Evolutionary conservation across 2,888 invertebrate genomes (phyloP), one percentile per base, ranked within the genome.

Genomic region (Ormia ochracea): DNA sequence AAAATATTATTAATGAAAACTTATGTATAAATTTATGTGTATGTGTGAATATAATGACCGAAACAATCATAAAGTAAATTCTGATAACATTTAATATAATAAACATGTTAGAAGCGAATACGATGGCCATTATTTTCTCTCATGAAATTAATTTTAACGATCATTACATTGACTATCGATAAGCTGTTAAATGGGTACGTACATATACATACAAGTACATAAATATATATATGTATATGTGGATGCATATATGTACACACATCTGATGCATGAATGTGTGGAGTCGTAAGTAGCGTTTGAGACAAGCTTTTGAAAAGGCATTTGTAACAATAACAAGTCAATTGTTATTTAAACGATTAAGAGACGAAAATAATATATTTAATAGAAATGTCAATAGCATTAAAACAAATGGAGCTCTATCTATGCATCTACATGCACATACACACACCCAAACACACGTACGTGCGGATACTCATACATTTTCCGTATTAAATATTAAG

Each of bases 1-100:
- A 79, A 79, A 65, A 41, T 33, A 69, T 73, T 78, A 78, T 56
- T 73, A 52, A 75, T 75, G 58, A 75, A 59, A 65, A 66, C 59
- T 63, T 33, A 66, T 59, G 7, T 41, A 6, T 3, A 4, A 4
- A 28, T 6, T 28, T 6, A 6, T 28, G 6, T 6, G 28, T 28
- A 28, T 6, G 28, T 28, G 6, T 28, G 28, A 28, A 28, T 28
- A 28, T n/a, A 50, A 19, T 19, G 38, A 58, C 7, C 48, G 14
- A 12, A 43, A 59, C 2, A 59, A 50, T 17, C 17, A 33, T 50
- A 52, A 45, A 45, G 48, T 38, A 68, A 14, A 66, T 58, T 70
- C 36, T 48, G 69, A 61, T 54, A 61, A 59, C 63, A 75, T 72
- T 66, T 72, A n/a, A 66, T 54, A 52, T 61, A 75, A 75, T 52